phyloP scores from a whole-genome alignment of 2,113 vertebrate species.

The Laticauda colubrina region DNA sequence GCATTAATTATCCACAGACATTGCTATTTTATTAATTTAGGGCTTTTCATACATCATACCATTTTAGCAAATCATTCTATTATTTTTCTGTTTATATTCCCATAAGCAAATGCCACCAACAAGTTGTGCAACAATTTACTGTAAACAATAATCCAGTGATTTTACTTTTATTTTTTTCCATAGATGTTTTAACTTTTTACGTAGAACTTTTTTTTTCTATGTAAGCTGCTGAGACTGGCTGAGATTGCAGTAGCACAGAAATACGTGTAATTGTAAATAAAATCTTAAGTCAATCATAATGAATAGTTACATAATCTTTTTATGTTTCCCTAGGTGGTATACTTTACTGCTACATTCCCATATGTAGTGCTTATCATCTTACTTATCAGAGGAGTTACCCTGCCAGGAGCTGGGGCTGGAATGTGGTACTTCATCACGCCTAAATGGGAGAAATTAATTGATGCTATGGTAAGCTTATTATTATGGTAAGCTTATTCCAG shows the following conservation, averaged over 20 bases:
- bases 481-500: slow-evolving; percentile 77
- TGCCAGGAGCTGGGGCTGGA: slow-evolving; percentile 89
- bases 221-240: neutral
- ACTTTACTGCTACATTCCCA: slow-evolving; percentile 96
- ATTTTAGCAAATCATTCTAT: neutral
- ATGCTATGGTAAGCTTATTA: slow-evolving; percentile 84
- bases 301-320: neutral
- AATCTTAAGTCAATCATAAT: fast-evolving
- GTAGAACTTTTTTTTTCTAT: neutral
- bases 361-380: slow-evolving; percentile 96
- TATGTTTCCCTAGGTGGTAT: slow-evolving; percentile 83
- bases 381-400: slow-evolving; percentile 89
- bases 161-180: neutral
- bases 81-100: neutral
- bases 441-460: slow-evolving; percentile 95
- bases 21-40: neutral
- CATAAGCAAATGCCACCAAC: neutral
- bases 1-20: neutral
- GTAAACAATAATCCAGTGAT: neutral
- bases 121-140: neutral
- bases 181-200: neutral
- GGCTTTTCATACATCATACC: neutral
- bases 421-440: slow-evolving; percentile 98
- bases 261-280: neutral
- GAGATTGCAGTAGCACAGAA: neutral